Conservation (phyloP, 2,888 invertebrate genomes). For the Drosophila macrospina region DNA sequence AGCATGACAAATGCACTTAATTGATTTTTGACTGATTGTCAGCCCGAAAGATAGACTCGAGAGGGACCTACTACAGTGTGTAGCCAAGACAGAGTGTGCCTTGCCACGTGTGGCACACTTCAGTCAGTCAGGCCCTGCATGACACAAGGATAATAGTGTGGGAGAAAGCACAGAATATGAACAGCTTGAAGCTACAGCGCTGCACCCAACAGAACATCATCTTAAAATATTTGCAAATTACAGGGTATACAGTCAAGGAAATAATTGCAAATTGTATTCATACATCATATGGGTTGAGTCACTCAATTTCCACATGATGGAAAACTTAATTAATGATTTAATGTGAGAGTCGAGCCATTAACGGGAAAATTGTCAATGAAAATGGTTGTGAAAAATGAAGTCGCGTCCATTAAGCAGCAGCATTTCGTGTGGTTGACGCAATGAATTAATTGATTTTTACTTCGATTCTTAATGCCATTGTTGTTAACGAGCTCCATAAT, state of each 20-base stretch:
- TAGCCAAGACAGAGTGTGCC: neutral
- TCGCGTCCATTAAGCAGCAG: slow-evolving; percentile 40
- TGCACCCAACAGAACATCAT: no score
- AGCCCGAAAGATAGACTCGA: slow-evolving; percentile 17
- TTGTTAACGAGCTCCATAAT: slow-evolving; percentile 32
- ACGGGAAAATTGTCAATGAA: slow-evolving; percentile 31
- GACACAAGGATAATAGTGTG: neutral
- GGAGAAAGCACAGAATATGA: neutral
- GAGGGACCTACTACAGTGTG: neutral
- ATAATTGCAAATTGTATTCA: slow-evolving; percentile 44
- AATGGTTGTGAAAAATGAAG: slow-evolving; percentile 26
- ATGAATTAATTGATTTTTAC: slow-evolving; percentile 69
- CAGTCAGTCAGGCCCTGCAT: neutral
- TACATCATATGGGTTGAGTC: slow-evolving; percentile 47
- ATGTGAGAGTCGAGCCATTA: slow-evolving; percentile 58
- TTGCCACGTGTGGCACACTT: slow-evolving; percentile 22
- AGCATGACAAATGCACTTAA: slow-evolving; percentile 60
- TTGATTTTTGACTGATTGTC: slow-evolving; percentile 66
- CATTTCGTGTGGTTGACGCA: slow-evolving; percentile 26
- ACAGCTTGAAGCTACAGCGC: neutral
- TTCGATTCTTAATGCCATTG: slow-evolving; percentile 60
- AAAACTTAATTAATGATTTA: slow-evolving; percentile 77
- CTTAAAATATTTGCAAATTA: no score
- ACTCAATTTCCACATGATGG: slow-evolving; percentile 66
- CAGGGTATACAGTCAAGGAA: slow-evolving; percentile 10